Conservation (phyloP, 2,113 vertebrate genomes). For the Limnothrissa miodon region DNA sequence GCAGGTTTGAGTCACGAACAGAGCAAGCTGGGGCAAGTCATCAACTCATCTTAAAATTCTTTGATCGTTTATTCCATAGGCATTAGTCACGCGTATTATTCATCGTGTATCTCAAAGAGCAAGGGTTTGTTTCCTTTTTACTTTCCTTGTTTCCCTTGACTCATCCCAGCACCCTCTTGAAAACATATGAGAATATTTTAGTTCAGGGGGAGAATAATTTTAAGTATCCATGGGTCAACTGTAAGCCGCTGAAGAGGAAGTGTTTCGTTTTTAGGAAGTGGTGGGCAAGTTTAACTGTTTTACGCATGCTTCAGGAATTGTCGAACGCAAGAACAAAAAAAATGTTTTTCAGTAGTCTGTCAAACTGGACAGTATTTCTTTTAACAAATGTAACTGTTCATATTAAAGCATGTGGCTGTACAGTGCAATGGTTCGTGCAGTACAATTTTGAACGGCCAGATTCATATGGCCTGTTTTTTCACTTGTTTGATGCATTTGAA, state of each 20-base stretch:
- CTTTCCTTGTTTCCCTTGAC: constrained; percentile 52
- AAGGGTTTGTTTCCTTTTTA: constrained; percentile 48
- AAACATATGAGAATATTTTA: constrained; percentile 61
- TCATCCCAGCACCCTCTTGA: constrained; percentile 50
- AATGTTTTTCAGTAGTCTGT: background rate
- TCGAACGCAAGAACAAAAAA: background rate
- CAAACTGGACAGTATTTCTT: background rate
- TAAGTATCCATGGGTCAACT: constrained; percentile 36
- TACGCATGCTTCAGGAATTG: background rate
- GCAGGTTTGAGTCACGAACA: background rate
- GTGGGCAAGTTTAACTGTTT: background rate
- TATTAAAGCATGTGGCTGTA: background rate
- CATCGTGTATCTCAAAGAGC: constrained; percentile 55
- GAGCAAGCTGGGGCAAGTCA: background rate
- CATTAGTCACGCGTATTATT: constrained; percentile 69
- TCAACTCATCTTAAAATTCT: constrained; percentile 42
- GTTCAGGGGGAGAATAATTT: constrained; percentile 40
- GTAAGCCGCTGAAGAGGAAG: constrained; percentile 38
- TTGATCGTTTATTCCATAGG: constrained; percentile 62
- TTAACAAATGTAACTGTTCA: background rate
- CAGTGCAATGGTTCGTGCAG: background rate
- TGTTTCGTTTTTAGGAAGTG: constrained; percentile 27
- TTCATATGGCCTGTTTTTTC: background rate
- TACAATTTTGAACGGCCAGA: background rate
- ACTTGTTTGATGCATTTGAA: background rate